phyloP scores from a whole-genome alignment of 64 coral and sea anemone species.

The Stichodactyla helianthus region DNA sequence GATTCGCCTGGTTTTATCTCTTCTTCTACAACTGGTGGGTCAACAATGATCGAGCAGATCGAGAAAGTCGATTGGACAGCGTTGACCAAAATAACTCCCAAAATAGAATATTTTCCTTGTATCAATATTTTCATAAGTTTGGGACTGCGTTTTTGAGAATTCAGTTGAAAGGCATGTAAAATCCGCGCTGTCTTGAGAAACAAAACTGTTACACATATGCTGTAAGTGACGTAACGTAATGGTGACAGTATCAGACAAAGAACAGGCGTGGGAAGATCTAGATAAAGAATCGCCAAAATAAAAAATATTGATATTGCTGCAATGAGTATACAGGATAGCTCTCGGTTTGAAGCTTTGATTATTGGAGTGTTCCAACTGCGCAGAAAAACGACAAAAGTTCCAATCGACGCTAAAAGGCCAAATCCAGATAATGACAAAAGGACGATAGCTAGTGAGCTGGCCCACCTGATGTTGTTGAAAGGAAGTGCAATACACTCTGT shows the following conservation, averaged over 20 bases:
- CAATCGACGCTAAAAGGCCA: constrained; percentile 22
- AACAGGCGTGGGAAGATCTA: constrained; percentile 10
- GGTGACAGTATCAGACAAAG: constrained; percentile 34
- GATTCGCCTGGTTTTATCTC: background rate
- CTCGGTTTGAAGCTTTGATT: constrained; percentile 63
- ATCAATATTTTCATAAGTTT: too few relatives aligned
- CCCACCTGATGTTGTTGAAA: background rate
- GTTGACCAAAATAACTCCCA: background rate
- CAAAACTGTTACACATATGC: constrained; percentile 25
- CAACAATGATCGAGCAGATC: background rate
- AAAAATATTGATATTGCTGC: constrained; percentile 16
- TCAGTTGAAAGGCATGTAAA: constrained; percentile 26
- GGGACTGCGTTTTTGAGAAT: background rate
- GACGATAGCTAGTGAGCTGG: constrained; percentile 7
- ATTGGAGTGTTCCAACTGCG: constrained; percentile 52
- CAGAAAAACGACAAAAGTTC: constrained; percentile 34
- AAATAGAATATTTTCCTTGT: constrained; percentile 12
- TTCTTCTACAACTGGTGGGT: background rate
- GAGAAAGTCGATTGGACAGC: background rate
- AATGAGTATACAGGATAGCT: constrained; percentile 37
- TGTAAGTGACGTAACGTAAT: constrained; percentile 31
- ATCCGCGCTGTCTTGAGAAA: constrained; percentile 53
- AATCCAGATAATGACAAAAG: constrained; percentile 23
- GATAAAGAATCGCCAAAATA: constrained; percentile 23
- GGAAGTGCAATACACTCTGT: constrained; percentile 51